Conservation (phyloP, 2,797 vertebrate species). For the Furcifer pardalis region DNA sequence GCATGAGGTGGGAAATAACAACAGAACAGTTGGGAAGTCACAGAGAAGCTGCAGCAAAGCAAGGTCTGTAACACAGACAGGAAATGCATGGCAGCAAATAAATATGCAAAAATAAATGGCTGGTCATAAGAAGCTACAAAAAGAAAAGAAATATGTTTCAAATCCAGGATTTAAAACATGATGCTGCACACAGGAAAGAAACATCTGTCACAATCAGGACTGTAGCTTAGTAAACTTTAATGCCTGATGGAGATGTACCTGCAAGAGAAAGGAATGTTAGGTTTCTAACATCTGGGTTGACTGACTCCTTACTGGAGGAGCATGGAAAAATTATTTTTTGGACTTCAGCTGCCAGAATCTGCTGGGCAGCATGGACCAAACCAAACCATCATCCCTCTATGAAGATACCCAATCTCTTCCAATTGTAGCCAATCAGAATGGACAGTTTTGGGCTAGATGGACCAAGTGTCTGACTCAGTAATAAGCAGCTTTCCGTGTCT, state of each 20-base stretch:
- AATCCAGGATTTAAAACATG: constrained; percentile 70
- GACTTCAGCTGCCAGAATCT: not conserved
- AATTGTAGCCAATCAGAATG: too few relatives aligned
- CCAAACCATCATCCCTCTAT: too few relatives aligned
- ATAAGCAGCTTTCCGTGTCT: too few relatives aligned
- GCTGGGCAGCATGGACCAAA: too few relatives aligned
- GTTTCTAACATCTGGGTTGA: not conserved
- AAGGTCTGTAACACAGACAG: constrained; percentile 76
- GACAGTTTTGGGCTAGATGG: too few relatives aligned
- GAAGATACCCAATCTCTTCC: too few relatives aligned
- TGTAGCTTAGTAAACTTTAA: not conserved
- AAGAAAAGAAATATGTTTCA: constrained; percentile 45
- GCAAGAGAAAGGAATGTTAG: not conserved
- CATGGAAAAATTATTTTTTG: not conserved
- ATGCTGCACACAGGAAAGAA: constrained; percentile 39
- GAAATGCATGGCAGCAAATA: constrained; percentile 72
- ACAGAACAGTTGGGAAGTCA: constrained; percentile 87
- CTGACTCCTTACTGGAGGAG: not conserved
- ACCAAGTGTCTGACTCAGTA: too few relatives aligned
- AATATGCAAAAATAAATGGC: constrained; percentile 71
- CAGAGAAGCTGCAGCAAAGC: constrained; percentile 77
- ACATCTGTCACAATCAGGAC: not conserved
- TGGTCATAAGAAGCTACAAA: constrained; percentile 59
- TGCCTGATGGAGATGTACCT: not conserved
- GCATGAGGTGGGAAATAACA: constrained; percentile 88